Percentiles rank a stretch among this genome's conserved stretches.
phyloP scores from a whole-genome alignment of 2,113 vertebrate genomes.

The Paralichthys olivaceus region DNA sequence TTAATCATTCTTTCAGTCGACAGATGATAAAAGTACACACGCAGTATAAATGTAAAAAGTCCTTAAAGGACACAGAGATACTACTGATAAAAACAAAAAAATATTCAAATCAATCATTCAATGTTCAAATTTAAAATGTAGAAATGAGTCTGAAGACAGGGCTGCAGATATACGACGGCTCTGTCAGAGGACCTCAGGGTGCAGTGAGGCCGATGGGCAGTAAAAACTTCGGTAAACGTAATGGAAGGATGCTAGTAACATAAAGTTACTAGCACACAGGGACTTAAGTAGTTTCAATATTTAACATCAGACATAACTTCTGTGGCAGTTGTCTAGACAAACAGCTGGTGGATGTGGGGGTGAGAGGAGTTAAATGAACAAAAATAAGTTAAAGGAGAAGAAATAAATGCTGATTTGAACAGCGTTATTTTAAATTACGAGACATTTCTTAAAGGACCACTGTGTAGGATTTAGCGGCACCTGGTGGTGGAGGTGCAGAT shows the following conservation, averaged over 20 bases:
- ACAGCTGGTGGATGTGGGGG: slow-evolving; percentile 5
- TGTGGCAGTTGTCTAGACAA: slow-evolving; percentile 13
- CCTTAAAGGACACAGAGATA: slow-evolving; percentile 17
- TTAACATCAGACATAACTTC: slow-evolving; percentile 33
- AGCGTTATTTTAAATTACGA: too few species aligned
- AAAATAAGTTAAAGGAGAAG: slow-evolving; percentile 1
- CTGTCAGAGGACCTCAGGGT: slow-evolving; percentile 26
- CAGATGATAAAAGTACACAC: too few species aligned
- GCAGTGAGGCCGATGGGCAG: slow-evolving; percentile 26
- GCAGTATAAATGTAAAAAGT: slow-evolving; percentile 5
- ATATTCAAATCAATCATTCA: slow-evolving; percentile 31
- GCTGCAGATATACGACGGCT: slow-evolving; percentile 20
- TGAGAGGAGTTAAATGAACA: neutral
- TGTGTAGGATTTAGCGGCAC: too few species aligned
- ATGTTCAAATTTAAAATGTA: slow-evolving; percentile 14
- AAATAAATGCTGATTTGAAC: slow-evolving; percentile 19
- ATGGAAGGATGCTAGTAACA: slow-evolving; percentile 20
- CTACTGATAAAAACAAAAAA: neutral
- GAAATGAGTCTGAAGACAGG: slow-evolving; percentile 7
- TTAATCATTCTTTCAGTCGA: neutral
- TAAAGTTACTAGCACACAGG: slow-evolving; percentile 8
- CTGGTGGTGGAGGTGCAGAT: too few species aligned
- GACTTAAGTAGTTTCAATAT: slow-evolving; percentile 26
- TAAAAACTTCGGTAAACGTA: slow-evolving; percentile 51
- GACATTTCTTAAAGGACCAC: too few species aligned